A percentile compares a stretch with the other conserved stretches of the same genome.
phyloP scores from a whole-genome alignment of 1,140 invertebrate species.

The Maconellicoccus hirsutus region DNA sequence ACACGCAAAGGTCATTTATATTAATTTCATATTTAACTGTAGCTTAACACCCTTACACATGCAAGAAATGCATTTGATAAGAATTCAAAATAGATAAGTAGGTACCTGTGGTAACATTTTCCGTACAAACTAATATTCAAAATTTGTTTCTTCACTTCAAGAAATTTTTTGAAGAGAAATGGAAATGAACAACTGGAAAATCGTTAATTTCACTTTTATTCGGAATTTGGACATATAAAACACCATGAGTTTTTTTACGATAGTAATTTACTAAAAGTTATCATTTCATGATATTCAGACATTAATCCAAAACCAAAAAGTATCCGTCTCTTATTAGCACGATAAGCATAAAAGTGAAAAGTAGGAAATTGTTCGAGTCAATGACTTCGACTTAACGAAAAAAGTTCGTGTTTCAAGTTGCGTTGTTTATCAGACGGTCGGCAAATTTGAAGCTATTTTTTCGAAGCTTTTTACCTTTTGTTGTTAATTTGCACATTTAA shows the following conservation, averaged over 20 bases:
- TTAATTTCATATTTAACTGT: too few species aligned
- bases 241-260: neutral
- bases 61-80: too few species aligned
- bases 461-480: neutral
- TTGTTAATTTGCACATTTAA: constrained; percentile 1
- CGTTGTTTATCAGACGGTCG: neutral
- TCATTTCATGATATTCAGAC: neutral
- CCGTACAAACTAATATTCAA: too few species aligned
- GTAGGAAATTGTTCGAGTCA: neutral
- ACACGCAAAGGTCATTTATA: too few species aligned
- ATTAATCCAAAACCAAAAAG: neutral
- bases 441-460: neutral
- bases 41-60: too few species aligned
- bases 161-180: too few species aligned
- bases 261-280: neutral
- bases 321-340: neutral
- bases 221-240: too few species aligned
- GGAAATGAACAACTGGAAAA: too few species aligned
- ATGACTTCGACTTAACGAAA: neutral
- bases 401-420: neutral
- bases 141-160: too few species aligned
- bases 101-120: too few species aligned
- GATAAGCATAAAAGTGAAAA: neutral
- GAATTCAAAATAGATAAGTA: too few species aligned
- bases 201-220: too few species aligned